Conservation (phyloP, 2,113 vertebrate species). For the Eleginops maclovinus region DNA sequence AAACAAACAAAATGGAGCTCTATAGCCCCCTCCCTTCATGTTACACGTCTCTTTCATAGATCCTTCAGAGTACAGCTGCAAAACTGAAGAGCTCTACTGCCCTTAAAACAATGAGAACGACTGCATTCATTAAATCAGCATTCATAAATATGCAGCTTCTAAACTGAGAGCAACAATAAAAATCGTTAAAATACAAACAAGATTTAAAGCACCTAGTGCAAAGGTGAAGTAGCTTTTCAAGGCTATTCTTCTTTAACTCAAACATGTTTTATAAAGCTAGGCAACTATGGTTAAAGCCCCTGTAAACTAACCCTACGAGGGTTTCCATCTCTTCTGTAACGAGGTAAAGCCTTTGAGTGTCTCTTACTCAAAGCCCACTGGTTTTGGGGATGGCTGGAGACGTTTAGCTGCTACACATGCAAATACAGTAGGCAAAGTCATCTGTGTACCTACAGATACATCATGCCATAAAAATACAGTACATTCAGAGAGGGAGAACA, state of each 20-base stretch:
- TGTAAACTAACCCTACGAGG: not conserved
- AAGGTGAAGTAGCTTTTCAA: not conserved
- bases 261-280: not conserved
- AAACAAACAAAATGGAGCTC: not conserved
- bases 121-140: not conserved
- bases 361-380: not conserved
- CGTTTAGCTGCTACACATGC: slow-evolving; percentile 4
- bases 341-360: slow-evolving; percentile 14
- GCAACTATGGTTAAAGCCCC: slow-evolving; percentile 4
- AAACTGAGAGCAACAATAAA: not conserved
- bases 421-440: not conserved
- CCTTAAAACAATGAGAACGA: no score
- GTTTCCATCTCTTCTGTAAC: not conserved
- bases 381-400: not conserved
- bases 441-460: not conserved
- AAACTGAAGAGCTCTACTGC: not conserved
- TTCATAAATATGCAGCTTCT: not conserved
- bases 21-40: not conserved
- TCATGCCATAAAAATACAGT: not conserved
- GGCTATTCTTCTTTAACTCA: not conserved
- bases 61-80: not conserved
- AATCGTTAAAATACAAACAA: slow-evolving; percentile 1
- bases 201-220: slow-evolving; percentile 17
- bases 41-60: not conserved
- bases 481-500: slow-evolving; percentile 25